Conservation (phyloP, 2,888 invertebrate species). For the Tinea semifulvella region DNA sequence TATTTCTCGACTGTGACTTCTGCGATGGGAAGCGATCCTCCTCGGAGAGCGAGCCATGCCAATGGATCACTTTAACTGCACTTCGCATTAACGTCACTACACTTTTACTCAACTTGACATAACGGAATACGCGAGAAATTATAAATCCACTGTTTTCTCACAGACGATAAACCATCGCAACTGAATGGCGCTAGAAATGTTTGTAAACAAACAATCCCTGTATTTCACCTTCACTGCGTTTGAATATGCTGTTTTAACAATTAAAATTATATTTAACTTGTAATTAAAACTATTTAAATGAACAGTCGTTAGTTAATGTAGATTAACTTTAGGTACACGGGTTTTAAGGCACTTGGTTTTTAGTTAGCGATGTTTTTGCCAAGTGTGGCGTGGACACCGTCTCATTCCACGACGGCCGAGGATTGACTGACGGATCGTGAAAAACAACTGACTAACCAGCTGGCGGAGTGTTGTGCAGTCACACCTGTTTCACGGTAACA, state of each 20-base stretch:
- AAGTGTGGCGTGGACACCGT: not conserved
- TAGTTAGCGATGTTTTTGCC: not conserved
- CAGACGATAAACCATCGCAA: too few relatives aligned
- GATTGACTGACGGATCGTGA: not conserved
- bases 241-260: too few relatives aligned
- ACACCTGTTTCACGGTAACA: constrained; percentile 1
- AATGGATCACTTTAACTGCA: too few relatives aligned
- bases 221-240: too few relatives aligned
- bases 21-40: constrained; percentile 41
- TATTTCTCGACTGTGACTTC: constrained; percentile 48
- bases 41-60: constrained; percentile 54
- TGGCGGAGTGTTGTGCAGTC: constrained; percentile 1
- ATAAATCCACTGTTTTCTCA: too few relatives aligned
- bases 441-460: not conserved
- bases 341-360: not conserved
- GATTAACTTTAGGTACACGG: too few relatives aligned
- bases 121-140: not conserved
- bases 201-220: too few relatives aligned
- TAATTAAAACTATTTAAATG: too few relatives aligned
- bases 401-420: not conserved
- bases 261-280: too few relatives aligned
- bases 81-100: too few relatives aligned
- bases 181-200: too few relatives aligned
- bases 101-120: not conserved
- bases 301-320: too few relatives aligned